Base-by-base conservation (phyloP, 2,797 vertebrate genomes). In the Lophius americanus region DNA sequence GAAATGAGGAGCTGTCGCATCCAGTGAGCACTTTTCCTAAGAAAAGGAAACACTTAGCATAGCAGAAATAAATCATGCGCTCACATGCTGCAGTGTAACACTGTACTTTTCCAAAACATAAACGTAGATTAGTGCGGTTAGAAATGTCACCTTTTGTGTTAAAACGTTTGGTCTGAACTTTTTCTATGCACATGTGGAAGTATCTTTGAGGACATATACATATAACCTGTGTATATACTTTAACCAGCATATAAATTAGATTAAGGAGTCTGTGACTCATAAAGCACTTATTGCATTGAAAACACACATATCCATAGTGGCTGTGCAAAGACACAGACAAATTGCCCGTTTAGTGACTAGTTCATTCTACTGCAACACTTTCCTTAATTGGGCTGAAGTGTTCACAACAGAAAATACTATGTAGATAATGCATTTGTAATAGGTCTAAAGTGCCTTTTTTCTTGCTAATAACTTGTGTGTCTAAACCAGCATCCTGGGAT, bases 41-140 rank as follows among this genome's bases (percentile, higher is more conserved):
- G 86, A 76, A 88, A 89, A 92, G 73, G 82, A 92, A 93, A 86
- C 85, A 89, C 85, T 90, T 88, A 85, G 86, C 86, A 85, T 84
- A 87, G 90, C 82, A 91, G 86, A 91, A 91, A 93, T 91, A 88
- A 92, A 91, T 93, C 86, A 88, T 91, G 89, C 60, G 79, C 76
- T 82, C 81, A 62, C 81, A 79, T 81, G 66, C 75, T 89, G 90
- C 70, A 56, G 70, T 58, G 71, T 75, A 55, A 68, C 38, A 82
- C 80, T 90, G 78, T 81, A 76, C 87, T 89, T 88, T 82, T 82
- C 57, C 23, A 64, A 85, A 88, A 81, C 53, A 71, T 58, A 63
- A 38, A 60, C 43, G 75, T 67, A 68, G 63, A 73, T 68, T 84
- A 32, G 73, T 55, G 13, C 13, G 36, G 36, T 56, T 60, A 46